Evolutionary conservation across 1,140 invertebrate genomes (phyloP), one percentile per base, ranked within the genome.

Genomic region (Ylistrum balloti): DNA sequence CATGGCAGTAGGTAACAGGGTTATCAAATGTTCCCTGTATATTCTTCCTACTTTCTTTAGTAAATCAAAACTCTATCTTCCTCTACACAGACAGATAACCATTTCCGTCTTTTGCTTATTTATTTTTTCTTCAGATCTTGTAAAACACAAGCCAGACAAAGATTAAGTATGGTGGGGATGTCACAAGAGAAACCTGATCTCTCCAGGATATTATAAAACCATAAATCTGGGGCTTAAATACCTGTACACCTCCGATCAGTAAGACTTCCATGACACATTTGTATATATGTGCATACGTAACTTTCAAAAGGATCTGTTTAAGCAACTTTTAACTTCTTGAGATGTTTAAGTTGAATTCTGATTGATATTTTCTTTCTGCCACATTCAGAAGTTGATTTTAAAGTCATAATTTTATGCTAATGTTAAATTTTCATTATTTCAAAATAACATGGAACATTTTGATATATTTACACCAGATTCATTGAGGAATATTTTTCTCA

Each of bases 51-150:
- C 56, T 74, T 28, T 28, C 56, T 1, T 17, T 7, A 17, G 56
- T 28, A 74, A 74, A 28, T 74, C 56, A 74, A 74, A 22, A 74
- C 56, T 74, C 56, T 74, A 22, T 74, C 56, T 74, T 74, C 56
- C 56, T 74, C 22, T 11, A 28, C 22, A 74, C 56, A 74, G 56
- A 74, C n/a, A 74, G 56, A 74, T 74, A 74, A 11, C 15, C 56
- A 74, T 74, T 74, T 74, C 15, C 56, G 13, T 28, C 56, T 74
- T 74, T 74, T n/a, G 11, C 56, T 74, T 74, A 5, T 74, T 74
- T n/a, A 28, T 74, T 74, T 74, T 74, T 74, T 74, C 56, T 74
- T 74, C 0, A 74, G 56, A 74, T n/a, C 56, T 74, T 74, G 22
- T 74, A 74, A 74, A 74, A 74, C 22, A 74, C 22, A 28, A 74